Percentiles rank a stretch among this genome's conserved stretches.
Evolutionary conservation across 2,888 invertebrate genomes (phyloP).

Genomic region (Hypomecis atomaria): DNA sequence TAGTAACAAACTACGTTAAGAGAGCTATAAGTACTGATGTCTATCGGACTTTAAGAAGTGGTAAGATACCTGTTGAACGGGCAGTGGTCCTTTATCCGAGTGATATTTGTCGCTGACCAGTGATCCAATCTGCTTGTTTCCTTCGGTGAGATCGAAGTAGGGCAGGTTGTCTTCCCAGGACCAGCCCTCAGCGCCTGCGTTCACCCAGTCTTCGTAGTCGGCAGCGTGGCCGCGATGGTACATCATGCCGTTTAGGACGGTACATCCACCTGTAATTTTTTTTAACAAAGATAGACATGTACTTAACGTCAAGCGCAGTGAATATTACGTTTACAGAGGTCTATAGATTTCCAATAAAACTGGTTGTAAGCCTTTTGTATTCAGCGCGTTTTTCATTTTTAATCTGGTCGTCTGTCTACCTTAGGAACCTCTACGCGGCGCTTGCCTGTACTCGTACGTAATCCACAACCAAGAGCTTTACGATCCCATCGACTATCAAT

Average conservation of each 20-base stretch:
- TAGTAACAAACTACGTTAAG: too few relatives aligned
- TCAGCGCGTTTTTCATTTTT: too few relatives aligned
- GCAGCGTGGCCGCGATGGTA: conserved; percentile 89
- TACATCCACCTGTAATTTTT: conserved; percentile 87
- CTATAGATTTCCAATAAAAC: not conserved
- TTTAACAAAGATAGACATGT: not conserved
- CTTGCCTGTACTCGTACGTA: too few relatives aligned
- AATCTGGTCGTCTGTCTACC: too few relatives aligned
- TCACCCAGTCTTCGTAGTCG: conserved; percentile 90
- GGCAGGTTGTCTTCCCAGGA: conserved; percentile 88
- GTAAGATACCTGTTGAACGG: conserved; percentile 75
- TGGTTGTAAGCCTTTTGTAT: too few relatives aligned
- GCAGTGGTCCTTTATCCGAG: conserved; percentile 82
- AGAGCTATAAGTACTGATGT: too few relatives aligned
- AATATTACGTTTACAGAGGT: too few relatives aligned
- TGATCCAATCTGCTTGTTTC: conserved; percentile 85
- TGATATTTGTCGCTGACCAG: conserved; percentile 83
- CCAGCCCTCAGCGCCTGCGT: conserved; percentile 88
- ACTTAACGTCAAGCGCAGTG: not conserved
- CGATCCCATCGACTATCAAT: too few relatives aligned
- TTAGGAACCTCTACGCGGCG: too few relatives aligned
- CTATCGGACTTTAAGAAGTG: not conserved
- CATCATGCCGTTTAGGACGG: conserved; percentile 92
- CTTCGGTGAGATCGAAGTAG: conserved; percentile 87
- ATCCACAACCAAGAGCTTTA: too few relatives aligned